Conservation (phyloP, 1,140 invertebrate species). For the Platyscapa corneri region DNA sequence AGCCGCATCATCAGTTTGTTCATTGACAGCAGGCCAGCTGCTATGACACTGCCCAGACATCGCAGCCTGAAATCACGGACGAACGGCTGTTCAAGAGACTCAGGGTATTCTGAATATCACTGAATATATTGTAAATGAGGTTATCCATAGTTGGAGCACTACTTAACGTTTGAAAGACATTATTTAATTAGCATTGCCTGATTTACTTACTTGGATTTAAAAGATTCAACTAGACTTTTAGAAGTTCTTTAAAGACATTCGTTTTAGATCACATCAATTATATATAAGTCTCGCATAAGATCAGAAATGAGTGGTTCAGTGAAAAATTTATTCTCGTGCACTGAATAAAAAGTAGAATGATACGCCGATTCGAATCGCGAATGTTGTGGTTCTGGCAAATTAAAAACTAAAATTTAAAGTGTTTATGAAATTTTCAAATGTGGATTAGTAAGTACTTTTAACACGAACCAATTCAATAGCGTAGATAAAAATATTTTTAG, state of each 20-base stretch:
- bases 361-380: no score
- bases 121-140: not conserved
- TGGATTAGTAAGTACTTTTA: slow-evolving; percentile 26
- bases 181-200: not conserved
- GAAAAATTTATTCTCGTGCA: no score
- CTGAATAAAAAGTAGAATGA: not conserved
- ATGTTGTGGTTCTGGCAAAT: not conserved
- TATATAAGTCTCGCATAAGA: not conserved
- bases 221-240: not conserved
- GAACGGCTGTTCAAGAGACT: slow-evolving; percentile 41
- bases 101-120: slow-evolving; percentile 42
- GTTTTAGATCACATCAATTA: not conserved
- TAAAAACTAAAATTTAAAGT: not conserved
- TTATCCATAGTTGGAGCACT: not conserved
- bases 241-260: not conserved
- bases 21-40: slow-evolving; percentile 61
- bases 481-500: slow-evolving; percentile 26
- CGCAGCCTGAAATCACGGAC: slow-evolving; percentile 21
- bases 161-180: not conserved
- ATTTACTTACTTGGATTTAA: not conserved
- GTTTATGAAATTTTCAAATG: not conserved
- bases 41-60: slow-evolving; percentile 31
- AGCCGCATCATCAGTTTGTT: slow-evolving; percentile 64
- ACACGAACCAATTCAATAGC: not conserved
- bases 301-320: no score